Percentiles rank a stretch among this genome's conserved stretches.
Evolutionary conservation across 2,888 invertebrate genomes (phyloP).

Genomic region (Nowickia ferox): DNA sequence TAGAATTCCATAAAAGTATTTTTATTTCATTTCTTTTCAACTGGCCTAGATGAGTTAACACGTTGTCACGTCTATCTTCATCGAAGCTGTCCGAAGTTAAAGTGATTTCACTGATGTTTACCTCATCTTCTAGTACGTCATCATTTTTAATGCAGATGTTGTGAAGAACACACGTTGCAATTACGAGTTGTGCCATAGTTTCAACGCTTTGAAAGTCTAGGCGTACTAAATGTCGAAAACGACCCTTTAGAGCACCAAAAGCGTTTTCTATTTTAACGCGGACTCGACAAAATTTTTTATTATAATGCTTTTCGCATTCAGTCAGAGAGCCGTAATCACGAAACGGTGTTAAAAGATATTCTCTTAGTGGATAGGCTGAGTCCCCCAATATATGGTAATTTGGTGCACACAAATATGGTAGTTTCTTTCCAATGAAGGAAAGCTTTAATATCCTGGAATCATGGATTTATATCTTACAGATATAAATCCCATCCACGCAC

Average conservation of each 20-base stretch:
- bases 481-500: constrained; percentile 58
- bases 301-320: not conserved
- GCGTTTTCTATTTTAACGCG: constrained; percentile 77
- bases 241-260: constrained; percentile 75
- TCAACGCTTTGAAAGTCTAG: constrained; percentile 56
- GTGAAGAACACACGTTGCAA: constrained; percentile 49
- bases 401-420: not conserved
- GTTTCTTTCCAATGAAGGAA: constrained; percentile 1
- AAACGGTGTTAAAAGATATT: not conserved
- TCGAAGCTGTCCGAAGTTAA: not conserved
- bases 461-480: not conserved
- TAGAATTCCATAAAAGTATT: not conserved
- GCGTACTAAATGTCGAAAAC: constrained; percentile 67
- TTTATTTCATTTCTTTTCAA: constrained; percentile 7
- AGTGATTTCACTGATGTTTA: not conserved
- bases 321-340: not conserved
- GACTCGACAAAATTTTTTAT: constrained; percentile 69
- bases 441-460: not conserved
- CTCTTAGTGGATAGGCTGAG: not conserved
- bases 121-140: constrained; percentile 26
- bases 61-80: not conserved
- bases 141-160: constrained; percentile 74
- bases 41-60: not conserved
- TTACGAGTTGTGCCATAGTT: constrained; percentile 73
- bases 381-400: not conserved